Conservation (phyloP, 2,797 vertebrate species). For the Clarias fuscus region DNA sequence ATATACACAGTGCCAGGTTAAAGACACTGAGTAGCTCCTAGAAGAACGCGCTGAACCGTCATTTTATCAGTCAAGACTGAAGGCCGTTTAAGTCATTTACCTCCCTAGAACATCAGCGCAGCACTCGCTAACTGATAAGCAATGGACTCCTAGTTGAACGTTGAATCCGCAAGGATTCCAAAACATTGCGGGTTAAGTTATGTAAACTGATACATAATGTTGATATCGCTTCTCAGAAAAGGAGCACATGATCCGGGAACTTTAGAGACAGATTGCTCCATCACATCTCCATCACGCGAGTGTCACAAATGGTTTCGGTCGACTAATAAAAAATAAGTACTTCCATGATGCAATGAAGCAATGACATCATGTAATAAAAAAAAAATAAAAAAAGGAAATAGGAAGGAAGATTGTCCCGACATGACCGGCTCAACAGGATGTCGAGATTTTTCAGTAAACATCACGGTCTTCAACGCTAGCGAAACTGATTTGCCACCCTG, state of each 20-base stretch:
- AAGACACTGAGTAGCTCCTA: slow-evolving; percentile 40
- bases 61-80: slow-evolving; percentile 30
- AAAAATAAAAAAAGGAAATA: not conserved
- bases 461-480: not conserved
- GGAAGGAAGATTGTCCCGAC: not conserved
- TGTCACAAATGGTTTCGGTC: not conserved
- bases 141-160: not conserved
- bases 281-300: not conserved
- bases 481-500: not conserved
- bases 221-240: slow-evolving; percentile 43
- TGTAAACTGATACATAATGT: slow-evolving; percentile 29
- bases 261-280: slow-evolving; percentile 17
- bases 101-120: slow-evolving; percentile 8
- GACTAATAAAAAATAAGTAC: not conserved
- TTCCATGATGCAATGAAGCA: slow-evolving; percentile 33
- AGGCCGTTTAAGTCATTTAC: slow-evolving; percentile 52
- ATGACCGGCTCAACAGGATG: not conserved
- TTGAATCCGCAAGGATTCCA: slow-evolving; percentile 25
- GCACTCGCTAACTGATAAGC: slow-evolving; percentile 30
- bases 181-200: slow-evolving; percentile 36
- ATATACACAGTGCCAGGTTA: slow-evolving; percentile 21
- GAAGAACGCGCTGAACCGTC: slow-evolving; percentile 16
- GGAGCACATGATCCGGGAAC: slow-evolving; percentile 3
- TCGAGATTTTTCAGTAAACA: not conserved
- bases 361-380: slow-evolving; percentile 28